Conservation (phyloP, 2,888 invertebrate genomes). For the Hirtodrosophila alboralis region DNA sequence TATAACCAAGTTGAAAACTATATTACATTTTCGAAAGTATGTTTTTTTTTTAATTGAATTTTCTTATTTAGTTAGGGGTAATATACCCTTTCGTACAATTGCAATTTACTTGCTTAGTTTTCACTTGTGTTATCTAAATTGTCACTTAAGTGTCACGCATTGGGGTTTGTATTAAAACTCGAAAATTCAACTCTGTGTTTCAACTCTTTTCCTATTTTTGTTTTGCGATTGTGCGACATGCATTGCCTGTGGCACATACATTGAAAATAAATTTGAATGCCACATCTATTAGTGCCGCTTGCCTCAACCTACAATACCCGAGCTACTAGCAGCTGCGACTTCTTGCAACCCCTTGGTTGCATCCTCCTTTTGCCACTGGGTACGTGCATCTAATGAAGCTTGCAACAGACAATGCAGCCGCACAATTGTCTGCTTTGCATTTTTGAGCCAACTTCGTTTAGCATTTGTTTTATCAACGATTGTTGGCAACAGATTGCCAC, state of each 20-base stretch:
- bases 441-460: constrained; percentile 48
- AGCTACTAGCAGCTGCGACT: constrained; percentile 12
- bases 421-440: constrained; percentile 46
- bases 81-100: too few species aligned
- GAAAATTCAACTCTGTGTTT: too few species aligned
- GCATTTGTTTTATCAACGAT: constrained; percentile 51
- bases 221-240: constrained; percentile 2
- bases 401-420: constrained; percentile 53
- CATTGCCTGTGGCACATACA: constrained; percentile 38
- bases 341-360: not conserved
- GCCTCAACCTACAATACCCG: constrained; percentile 14
- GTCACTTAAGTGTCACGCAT: constrained; percentile 54
- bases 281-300: constrained; percentile 46
- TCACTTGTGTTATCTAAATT: constrained; percentile 45
- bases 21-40: too few species aligned
- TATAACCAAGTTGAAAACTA: too few species aligned
- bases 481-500: constrained; percentile 56
- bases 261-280: constrained; percentile 57
- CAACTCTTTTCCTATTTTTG: constrained; percentile 1
- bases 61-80: too few species aligned
- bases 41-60: too few species aligned
- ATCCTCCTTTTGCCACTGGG: constrained; percentile 1
- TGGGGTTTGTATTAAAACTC: constrained; percentile 14
- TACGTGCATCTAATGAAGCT: constrained; percentile 61
- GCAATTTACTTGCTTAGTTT: constrained; percentile 31